A percentile compares a stretch with the other conserved stretches of the same genome.
Evolutionary conservation across 2,113 vertebrate genomes (phyloP).

Genomic region (Danio rerio): DNA sequence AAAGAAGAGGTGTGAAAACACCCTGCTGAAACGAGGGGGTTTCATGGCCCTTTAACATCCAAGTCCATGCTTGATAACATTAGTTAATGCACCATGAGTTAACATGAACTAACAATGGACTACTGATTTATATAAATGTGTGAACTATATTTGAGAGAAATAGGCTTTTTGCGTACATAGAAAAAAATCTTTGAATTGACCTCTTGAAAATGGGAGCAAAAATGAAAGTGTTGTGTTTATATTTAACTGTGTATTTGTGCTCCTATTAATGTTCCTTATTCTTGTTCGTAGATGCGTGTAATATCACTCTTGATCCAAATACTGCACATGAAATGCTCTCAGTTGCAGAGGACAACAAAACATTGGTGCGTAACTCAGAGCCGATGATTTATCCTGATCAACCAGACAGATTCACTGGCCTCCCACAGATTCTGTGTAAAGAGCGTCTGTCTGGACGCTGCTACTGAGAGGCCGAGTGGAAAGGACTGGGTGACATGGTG

Average conservation of each 20-base stretch:
- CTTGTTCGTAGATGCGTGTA: not conserved
- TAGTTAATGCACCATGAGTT: too few relatives aligned
- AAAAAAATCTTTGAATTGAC: too few relatives aligned
- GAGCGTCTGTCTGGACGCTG: conserved; percentile 13
- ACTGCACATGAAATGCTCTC: not conserved
- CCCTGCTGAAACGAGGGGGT: too few relatives aligned
- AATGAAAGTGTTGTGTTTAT: not conserved
- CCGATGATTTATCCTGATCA: not conserved
- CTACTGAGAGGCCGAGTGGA: conserved; percentile 14
- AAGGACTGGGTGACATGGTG: not conserved
- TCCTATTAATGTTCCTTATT: not conserved
- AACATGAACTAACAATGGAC: too few relatives aligned
- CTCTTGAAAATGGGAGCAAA: too few relatives aligned
- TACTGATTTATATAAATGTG: too few relatives aligned
- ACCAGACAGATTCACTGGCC: not conserved
- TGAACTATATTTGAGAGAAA: too few relatives aligned
- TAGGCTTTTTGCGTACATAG: too few relatives aligned
- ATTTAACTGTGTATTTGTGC: not conserved
- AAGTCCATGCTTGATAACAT: too few relatives aligned
- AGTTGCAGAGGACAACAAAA: not conserved
- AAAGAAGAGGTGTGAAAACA: too few relatives aligned
- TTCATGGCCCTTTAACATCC: too few relatives aligned
- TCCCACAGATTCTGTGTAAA: conserved; percentile 5
- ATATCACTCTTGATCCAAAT: not conserved
- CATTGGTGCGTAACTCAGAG: not conserved